These are phyloP conservation scores for Scopus umbretta DNA, from an alignment of 2,113 vertebrate species.

Conservation along the genomic window DNA sequence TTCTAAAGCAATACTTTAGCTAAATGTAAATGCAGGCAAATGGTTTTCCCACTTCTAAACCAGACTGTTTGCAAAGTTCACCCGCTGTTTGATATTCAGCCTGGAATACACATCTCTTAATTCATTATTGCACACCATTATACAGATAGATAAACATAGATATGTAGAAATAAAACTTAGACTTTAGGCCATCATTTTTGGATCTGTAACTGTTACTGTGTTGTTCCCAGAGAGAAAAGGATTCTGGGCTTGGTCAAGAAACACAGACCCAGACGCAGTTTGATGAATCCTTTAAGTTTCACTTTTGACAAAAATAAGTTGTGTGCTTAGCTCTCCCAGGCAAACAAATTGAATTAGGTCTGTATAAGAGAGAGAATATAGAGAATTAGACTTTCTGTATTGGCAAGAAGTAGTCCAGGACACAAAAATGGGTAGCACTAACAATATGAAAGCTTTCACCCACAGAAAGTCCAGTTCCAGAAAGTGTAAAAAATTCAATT, in stretches of 20 bases:
- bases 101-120: neutral
- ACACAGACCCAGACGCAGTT: neutral
- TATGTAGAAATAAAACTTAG: neutral
- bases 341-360: neutral
- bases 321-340: neutral
- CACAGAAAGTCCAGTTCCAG: neutral
- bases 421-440: neutral
- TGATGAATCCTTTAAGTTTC: neutral
- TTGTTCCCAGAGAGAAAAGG: neutral
- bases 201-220: neutral
- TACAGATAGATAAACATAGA: neutral
- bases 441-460: neutral
- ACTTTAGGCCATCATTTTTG: neutral
- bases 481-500: neutral
- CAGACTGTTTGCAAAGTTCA: neutral
- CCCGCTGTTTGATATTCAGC: neutral
- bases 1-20: neutral
- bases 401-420: neutral
- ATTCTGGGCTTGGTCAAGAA: neutral
- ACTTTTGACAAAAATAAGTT: neutral
- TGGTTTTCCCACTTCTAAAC: neutral
- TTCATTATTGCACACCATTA: neutral
- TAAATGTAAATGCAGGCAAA: neutral
- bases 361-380: neutral
- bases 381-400: neutral